Percentiles rank a stretch among this genome's conserved stretches.
phyloP scores from a whole-genome alignment of 1,140 invertebrate genomes.

The Habropoda laboriosa region DNA sequence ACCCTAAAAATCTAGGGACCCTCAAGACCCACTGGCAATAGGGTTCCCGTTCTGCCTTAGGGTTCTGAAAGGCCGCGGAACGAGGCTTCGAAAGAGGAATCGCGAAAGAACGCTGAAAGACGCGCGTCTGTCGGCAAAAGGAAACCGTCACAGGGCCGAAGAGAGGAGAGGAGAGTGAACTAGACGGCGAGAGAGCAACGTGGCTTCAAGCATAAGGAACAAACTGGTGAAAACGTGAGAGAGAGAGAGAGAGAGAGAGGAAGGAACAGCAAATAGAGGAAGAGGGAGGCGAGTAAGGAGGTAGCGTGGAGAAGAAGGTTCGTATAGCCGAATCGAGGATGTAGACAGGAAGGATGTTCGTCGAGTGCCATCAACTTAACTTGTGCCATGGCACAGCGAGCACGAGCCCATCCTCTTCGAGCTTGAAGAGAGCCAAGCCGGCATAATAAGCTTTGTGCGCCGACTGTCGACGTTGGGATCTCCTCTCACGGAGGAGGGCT shows the following conservation, averaged over 20 bases:
- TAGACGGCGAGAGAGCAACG: slow-evolving; percentile 9
- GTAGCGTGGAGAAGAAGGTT: slow-evolving; percentile 32
- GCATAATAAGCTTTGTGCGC: slow-evolving; percentile 76
- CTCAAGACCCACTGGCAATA: background rate
- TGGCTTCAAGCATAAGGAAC: background rate
- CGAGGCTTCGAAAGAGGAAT: background rate
- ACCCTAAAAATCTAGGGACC: too few relatives aligned
- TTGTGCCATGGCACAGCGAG: slow-evolving; percentile 65
- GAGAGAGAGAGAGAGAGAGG: background rate
- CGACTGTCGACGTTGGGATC: slow-evolving; percentile 55
- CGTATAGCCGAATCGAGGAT: slow-evolving; percentile 61
- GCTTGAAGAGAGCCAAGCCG: slow-evolving; percentile 65
- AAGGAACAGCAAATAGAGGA: background rate
- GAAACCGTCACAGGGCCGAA: background rate
- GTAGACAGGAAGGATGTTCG: slow-evolving; percentile 70
- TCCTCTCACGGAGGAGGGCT: slow-evolving; percentile 54
- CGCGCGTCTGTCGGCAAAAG: slow-evolving; percentile 9
- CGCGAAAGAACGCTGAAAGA: slow-evolving; percentile 5
- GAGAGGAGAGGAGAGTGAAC: background rate
- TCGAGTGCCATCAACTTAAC: slow-evolving; percentile 74
- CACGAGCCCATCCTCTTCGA: slow-evolving; percentile 55
- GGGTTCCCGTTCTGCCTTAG: too few relatives aligned
- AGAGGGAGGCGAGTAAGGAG: slow-evolving; percentile 22
- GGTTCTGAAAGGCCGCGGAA: background rate
- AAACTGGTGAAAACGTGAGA: too few relatives aligned